Conservation (phyloP, 2,888 invertebrate species). For the Polyommatus iphigenia region DNA sequence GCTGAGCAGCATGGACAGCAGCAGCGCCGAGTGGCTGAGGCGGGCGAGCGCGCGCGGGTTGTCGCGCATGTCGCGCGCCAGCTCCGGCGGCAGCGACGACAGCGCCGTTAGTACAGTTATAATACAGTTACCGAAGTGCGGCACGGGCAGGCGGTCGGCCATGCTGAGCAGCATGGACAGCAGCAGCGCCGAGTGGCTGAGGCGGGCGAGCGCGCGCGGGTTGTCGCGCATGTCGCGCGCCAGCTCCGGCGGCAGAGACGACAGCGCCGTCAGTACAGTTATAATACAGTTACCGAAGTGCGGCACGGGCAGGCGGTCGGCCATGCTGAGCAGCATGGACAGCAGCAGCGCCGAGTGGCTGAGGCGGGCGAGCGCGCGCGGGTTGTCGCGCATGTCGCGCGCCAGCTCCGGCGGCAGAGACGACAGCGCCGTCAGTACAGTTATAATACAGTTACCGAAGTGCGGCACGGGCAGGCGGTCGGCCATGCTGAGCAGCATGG, state of each 20-base stretch:
- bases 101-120: too few species aligned
- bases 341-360: conserved; percentile 91
- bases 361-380: conserved; percentile 87
- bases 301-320: conserved; percentile 92
- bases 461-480: conserved; percentile 94
- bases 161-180: conserved; percentile 94
- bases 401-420: conserved; percentile 96
- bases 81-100: conserved; percentile 94
- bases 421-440: too few species aligned
- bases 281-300: conserved; percentile 88
- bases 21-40: conserved; percentile 89
- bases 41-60: conserved; percentile 89
- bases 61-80: conserved; percentile 91
- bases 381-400: conserved; percentile 89
- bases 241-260: conserved; percentile 95
- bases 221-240: conserved; percentile 91
- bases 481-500: conserved; percentile 94
- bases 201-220: conserved; percentile 87
- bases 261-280: too few species aligned
- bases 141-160: conserved; percentile 93
- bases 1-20: conserved; percentile 93
- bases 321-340: conserved; percentile 94
- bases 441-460: conserved; percentile 84
- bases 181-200: conserved; percentile 90
- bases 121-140: conserved; percentile 89